These are phyloP conservation scores for Salmo trutta DNA, from an alignment of 2,797 vertebrate species.

Conservation along the genomic window DNA sequence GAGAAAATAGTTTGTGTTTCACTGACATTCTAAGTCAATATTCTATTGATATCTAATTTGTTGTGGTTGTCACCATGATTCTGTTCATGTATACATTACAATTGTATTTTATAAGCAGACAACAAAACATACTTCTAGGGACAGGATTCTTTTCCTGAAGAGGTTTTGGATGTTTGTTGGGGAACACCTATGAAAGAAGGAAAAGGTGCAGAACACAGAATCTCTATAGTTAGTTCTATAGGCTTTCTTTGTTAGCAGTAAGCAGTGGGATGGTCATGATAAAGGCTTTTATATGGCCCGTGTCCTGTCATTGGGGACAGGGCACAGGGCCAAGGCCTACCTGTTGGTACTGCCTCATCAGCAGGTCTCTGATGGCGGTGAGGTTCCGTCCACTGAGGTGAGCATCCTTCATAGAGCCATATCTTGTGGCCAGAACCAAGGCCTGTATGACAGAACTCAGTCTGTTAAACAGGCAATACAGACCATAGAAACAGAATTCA, in stretches of 20 bases:
- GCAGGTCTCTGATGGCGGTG: slow-evolving; percentile 84
- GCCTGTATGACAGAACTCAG: slow-evolving; percentile 73
- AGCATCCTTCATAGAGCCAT: slow-evolving; percentile 81
- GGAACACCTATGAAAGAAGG: slow-evolving; percentile 75
- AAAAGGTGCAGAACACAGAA: neutral
- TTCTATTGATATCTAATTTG: slow-evolving; percentile 4
- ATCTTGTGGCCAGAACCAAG: slow-evolving; percentile 76
- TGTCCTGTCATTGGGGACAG: neutral
- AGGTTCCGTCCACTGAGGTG: slow-evolving; percentile 85
- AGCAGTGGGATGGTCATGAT: neutral
- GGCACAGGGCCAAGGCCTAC: slow-evolving; percentile 58
- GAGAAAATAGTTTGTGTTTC: neutral
- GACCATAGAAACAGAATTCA: neutral
- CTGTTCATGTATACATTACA: neutral
- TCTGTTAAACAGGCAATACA: slow-evolving; percentile 13
- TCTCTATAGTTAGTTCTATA: neutral
- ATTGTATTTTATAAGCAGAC: neutral
- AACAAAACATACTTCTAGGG: slow-evolving; percentile 60
- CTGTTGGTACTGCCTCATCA: slow-evolving; percentile 86
- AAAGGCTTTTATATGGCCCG: neutral
- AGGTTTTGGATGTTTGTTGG: slow-evolving; percentile 62
- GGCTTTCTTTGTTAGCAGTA: neutral
- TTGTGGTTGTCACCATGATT: neutral
- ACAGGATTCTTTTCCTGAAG: slow-evolving; percentile 59
- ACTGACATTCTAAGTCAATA: slow-evolving; percentile 3